A percentile compares a stretch with the other conserved stretches of the same genome.
Evolutionary conservation across 2,888 invertebrate species (phyloP).

Genomic region (Sceliomorpha sp.): DNA sequence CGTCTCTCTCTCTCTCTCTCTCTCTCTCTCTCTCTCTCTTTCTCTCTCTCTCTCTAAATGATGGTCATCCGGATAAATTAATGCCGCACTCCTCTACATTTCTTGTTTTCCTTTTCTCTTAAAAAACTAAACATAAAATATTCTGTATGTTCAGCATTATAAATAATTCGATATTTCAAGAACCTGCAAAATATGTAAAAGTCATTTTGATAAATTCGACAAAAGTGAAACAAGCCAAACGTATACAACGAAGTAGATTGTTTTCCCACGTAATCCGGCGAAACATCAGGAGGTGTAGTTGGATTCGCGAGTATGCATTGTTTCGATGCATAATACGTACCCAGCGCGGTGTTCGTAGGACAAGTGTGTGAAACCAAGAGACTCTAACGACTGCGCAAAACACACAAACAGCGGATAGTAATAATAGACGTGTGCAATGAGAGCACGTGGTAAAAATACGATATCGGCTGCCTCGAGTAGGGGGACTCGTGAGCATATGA

Average conservation of each 20-base stretch:
- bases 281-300: conserved; percentile 61
- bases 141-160: too few species aligned
- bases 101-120: too few species aligned
- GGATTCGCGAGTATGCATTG: conserved; percentile 66
- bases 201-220: conserved; percentile 28
- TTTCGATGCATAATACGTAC: conserved; percentile 71
- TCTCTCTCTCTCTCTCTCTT: too few species aligned
- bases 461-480: conserved; percentile 69
- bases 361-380: conserved; percentile 71
- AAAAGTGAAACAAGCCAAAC: conserved; percentile 30
- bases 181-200: conserved; percentile 9
- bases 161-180: too few species aligned
- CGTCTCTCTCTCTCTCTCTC: too few species aligned
- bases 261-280: conserved; percentile 73
- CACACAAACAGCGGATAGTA: conserved; percentile 78
- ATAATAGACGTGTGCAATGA: conserved; percentile 73
- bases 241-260: conserved; percentile 22
- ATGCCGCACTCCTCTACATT: too few species aligned
- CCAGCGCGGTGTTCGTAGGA: conserved; percentile 56
- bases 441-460: conserved; percentile 78
- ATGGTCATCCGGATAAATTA: too few species aligned
- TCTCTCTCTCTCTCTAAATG: too few species aligned
- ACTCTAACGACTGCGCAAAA: conserved; percentile 63
- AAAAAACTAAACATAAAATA: too few species aligned
- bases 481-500: conserved; percentile 60